Conservation (phyloP, 1,140 invertebrate genomes). For the Lineus longissimus region DNA sequence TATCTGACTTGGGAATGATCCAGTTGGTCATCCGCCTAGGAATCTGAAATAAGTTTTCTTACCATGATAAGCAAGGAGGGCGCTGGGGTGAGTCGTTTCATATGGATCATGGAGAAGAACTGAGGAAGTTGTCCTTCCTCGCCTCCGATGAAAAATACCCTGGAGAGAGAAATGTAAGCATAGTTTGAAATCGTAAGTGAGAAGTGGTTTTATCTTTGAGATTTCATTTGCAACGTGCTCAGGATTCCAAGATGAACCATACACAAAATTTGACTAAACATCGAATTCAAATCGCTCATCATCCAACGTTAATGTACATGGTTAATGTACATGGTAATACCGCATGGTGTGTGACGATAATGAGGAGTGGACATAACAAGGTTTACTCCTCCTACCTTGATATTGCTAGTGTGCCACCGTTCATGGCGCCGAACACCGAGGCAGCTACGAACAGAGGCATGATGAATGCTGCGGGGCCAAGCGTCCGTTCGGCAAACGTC, state of each 20-base stretch:
- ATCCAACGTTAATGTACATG: too few relatives aligned
- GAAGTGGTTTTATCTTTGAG: neutral
- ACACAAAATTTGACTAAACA: too few relatives aligned
- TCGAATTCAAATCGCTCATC: too few relatives aligned
- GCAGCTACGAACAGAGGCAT: constrained; percentile 96
- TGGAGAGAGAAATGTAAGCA: constrained; percentile 60
- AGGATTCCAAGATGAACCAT: neutral
- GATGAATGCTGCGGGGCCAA: constrained; percentile 83
- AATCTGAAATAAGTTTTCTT: constrained; percentile 22
- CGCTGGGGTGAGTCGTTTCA: constrained; percentile 75
- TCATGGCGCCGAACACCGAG: constrained; percentile 96
- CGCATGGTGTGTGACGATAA: too few relatives aligned
- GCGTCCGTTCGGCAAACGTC: constrained; percentile 87
- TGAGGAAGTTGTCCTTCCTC: constrained; percentile 83
- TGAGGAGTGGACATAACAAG: too few relatives aligned
- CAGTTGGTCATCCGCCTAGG: too few relatives aligned
- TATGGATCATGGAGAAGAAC: constrained; percentile 78
- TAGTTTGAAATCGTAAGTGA: neutral
- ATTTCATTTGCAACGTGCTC: neutral
- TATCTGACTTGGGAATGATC: too few relatives aligned
- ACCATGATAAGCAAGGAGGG: constrained; percentile 83
- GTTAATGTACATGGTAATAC: too few relatives aligned
- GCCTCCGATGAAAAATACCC: constrained; percentile 88
- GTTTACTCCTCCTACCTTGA: constrained; percentile 75
- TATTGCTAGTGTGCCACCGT: constrained; percentile 93